phyloP scores from a whole-genome alignment of 2,797 vertebrate species.

The Lemur catta region DNA sequence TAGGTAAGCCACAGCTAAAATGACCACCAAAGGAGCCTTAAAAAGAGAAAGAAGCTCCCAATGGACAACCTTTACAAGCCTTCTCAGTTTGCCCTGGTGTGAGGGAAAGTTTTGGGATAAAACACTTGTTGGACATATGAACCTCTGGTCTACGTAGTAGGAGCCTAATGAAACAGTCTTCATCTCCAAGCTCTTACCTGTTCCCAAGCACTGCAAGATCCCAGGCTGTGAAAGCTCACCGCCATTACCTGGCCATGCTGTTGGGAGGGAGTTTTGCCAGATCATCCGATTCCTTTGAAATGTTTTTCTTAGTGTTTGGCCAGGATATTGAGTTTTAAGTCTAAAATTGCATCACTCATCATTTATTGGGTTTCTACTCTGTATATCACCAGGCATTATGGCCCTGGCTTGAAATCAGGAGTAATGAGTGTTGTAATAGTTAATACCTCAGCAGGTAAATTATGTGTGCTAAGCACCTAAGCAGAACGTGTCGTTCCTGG shows the following conservation, averaged over 20 bases:
- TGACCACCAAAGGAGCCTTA: too few species aligned
- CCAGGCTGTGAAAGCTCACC: background rate
- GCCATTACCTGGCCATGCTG: background rate
- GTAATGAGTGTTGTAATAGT: background rate
- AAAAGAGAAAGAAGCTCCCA: background rate
- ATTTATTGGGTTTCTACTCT: background rate
- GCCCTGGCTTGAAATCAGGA: background rate
- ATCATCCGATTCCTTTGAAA: background rate
- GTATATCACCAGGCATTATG: accelerated
- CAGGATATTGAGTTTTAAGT: background rate
- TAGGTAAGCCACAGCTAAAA: background rate
- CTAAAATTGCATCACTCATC: background rate
- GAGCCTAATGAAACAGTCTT: background rate
- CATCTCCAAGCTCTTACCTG: background rate
- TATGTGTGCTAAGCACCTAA: background rate
- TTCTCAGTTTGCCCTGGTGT: background rate
- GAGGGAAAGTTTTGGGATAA: background rate
- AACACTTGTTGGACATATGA: background rate
- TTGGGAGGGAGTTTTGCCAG: background rate
- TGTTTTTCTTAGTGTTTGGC: constrained; percentile 7
- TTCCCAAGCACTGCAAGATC: background rate
- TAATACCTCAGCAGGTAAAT: background rate
- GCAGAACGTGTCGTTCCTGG: background rate
- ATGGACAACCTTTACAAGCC: background rate
- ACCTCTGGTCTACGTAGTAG: background rate